Evolutionary conservation across 2,113 vertebrate genomes (phyloP).

Genomic region (Pelodiscus sinensis): DNA sequence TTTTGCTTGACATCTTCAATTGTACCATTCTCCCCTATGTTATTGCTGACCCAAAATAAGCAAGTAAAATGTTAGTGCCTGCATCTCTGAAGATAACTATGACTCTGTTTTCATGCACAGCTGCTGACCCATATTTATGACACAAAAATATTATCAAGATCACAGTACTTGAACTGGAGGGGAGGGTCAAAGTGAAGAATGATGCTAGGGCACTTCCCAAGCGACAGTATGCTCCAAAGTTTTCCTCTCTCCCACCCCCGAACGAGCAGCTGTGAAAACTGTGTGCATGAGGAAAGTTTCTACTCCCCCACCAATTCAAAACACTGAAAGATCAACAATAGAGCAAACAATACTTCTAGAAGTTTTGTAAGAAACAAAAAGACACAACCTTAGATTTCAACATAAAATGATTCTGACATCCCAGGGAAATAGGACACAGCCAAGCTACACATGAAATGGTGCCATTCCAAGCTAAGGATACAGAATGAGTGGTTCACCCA

Average conservation of each 20-base stretch:
- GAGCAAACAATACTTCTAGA: background rate
- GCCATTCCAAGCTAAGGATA: background rate
- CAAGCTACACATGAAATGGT: background rate
- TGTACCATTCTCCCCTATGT: background rate
- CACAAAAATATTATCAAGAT: background rate
- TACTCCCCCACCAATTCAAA: background rate
- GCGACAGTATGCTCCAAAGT: background rate
- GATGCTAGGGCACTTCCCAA: background rate
- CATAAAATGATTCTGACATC: fast-evolving
- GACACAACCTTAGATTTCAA: background rate
- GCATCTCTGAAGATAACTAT: background rate
- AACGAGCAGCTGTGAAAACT: background rate
- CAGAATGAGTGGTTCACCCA: background rate
- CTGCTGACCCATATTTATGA: background rate
- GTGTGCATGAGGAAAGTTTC: background rate
- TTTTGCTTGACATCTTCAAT: conserved; percentile 29
- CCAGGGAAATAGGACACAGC: background rate
- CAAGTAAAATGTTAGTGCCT: background rate
- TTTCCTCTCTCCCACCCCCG: background rate
- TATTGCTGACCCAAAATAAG: conserved; percentile 61
- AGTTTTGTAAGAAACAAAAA: background rate
- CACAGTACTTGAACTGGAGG: background rate
- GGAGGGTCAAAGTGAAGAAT: background rate
- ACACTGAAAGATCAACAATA: background rate
- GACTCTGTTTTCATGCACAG: background rate